phyloP scores from a whole-genome alignment of 2,888 invertebrate genomes.

The Arge pagana region DNA sequence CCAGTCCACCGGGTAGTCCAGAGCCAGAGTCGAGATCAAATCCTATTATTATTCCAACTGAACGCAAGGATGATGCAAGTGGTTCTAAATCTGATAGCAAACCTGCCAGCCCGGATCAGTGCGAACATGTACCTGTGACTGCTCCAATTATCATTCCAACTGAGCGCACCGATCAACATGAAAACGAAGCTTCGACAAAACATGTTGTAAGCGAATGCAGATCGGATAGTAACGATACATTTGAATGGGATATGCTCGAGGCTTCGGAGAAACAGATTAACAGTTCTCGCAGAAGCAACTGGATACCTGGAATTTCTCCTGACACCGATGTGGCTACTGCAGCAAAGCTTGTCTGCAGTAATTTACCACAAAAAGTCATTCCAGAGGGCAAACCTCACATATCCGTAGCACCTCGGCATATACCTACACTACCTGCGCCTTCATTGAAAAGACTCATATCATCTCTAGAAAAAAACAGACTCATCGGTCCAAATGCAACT shows the following conservation, averaged over 20 bases:
- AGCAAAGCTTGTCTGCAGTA: slow-evolving; percentile 33
- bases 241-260: slow-evolving; percentile 42
- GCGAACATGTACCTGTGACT: slow-evolving; percentile 35
- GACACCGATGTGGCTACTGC: slow-evolving; percentile 31
- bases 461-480: slow-evolving; percentile 38
- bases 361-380: slow-evolving; percentile 30
- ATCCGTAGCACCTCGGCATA: slow-evolving; percentile 33
- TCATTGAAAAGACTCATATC: slow-evolving; percentile 41
- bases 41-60: slow-evolving; percentile 58
- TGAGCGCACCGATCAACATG: slow-evolving; percentile 31
- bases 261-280: slow-evolving; percentile 31
- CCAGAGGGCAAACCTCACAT: slow-evolving; percentile 23
- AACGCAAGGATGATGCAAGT: slow-evolving; percentile 36
- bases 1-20: slow-evolving; percentile 57
- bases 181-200: slow-evolving; percentile 7
- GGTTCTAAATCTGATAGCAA: slow-evolving; percentile 29
- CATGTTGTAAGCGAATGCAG: slow-evolving; percentile 14
- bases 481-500: slow-evolving; percentile 28
- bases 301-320: slow-evolving; percentile 29
- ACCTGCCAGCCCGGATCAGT: slow-evolving; percentile 42
- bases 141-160: slow-evolving; percentile 44
- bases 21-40: slow-evolving; percentile 34
- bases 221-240: slow-evolving; percentile 28
- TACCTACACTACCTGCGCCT: slow-evolving; percentile 43
- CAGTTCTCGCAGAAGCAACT: slow-evolving; percentile 15